phyloP scores from a whole-genome alignment of 2,113 vertebrate genomes.

The Motacilla alba region DNA sequence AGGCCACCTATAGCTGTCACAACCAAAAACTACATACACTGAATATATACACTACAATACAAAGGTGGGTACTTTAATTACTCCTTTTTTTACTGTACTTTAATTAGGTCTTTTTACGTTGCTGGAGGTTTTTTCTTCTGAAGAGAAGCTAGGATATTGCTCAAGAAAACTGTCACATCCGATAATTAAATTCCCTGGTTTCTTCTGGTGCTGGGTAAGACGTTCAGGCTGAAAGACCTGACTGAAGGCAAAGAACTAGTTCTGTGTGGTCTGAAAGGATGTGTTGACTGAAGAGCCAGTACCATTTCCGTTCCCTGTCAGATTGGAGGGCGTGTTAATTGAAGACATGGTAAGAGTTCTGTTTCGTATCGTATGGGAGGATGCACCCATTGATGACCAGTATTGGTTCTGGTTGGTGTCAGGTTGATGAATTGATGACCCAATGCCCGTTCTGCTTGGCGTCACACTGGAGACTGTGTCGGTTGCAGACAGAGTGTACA shows the following conservation, averaged over 20 bases:
- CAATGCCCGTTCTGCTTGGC: not conserved
- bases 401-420: not conserved
- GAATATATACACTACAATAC: constrained; percentile 40
- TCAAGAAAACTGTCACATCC: not conserved
- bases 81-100: constrained; percentile 4
- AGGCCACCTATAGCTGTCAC: not conserved
- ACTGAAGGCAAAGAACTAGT: not conserved
- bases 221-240: constrained; percentile 2
- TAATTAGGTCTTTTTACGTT: constrained; percentile 55
- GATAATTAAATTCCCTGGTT: constrained; percentile 41
- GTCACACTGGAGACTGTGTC: not conserved
- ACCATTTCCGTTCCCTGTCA: not conserved
- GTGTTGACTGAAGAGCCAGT: not conserved
- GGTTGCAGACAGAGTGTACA: not conserved
- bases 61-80: constrained; percentile 30
- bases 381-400: not conserved
- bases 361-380: not conserved
- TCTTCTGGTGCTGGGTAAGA: constrained; percentile 26
- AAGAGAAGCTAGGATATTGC: not conserved
- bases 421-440: not conserved
- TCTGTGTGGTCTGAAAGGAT: not conserved
- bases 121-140: constrained; percentile 7
- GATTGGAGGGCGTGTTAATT: too few relatives aligned
- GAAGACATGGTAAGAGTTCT: not conserved
- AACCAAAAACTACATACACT: constrained; percentile 8